These are phyloP conservation scores for Charanyca ferruginea DNA, from an alignment of 2,888 invertebrate species.

Conservation along the genomic window DNA sequence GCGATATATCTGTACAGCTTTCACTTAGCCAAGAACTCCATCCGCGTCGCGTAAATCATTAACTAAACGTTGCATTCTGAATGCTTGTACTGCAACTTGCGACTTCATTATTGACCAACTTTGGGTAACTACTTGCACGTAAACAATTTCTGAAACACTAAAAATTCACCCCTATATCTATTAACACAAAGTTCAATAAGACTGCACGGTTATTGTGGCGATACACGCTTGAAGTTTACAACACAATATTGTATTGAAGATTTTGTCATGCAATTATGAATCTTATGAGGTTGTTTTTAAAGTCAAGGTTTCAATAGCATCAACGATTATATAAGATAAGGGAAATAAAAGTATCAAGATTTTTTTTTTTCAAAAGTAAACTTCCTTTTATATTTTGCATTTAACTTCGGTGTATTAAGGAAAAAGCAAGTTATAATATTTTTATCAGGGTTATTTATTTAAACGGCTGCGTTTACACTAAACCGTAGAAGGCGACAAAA, in stretches of 20 bases:
- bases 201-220: slow-evolving; percentile 16
- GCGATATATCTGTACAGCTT: no score
- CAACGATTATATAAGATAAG: slow-evolving; percentile 31
- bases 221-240: slow-evolving; percentile 38
- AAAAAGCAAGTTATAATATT: slow-evolving; percentile 30
- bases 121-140: slow-evolving; percentile 21
- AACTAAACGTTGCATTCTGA: slow-evolving; percentile 62
- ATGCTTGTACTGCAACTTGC: slow-evolving; percentile 65
- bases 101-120: slow-evolving; percentile 70
- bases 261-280: slow-evolving; percentile 14
- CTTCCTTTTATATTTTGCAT: slow-evolving; percentile 56
- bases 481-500: no score
- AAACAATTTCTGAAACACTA: neutral
- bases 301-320: slow-evolving; percentile 3
- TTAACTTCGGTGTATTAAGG: slow-evolving; percentile 36
- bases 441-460: no score
- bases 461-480: no score
- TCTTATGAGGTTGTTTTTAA: neutral
- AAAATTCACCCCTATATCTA: slow-evolving; percentile 1
- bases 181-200: rapidly evolving
- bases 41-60: slow-evolving; percentile 64
- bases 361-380: slow-evolving; percentile 46
- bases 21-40: no score
- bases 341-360: slow-evolving; percentile 31
- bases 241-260: slow-evolving; percentile 38